Evolutionary conservation across 92 coral and sea anemone genomes (phyloP).

Genomic region (Chrysogorgia sp.): DNA sequence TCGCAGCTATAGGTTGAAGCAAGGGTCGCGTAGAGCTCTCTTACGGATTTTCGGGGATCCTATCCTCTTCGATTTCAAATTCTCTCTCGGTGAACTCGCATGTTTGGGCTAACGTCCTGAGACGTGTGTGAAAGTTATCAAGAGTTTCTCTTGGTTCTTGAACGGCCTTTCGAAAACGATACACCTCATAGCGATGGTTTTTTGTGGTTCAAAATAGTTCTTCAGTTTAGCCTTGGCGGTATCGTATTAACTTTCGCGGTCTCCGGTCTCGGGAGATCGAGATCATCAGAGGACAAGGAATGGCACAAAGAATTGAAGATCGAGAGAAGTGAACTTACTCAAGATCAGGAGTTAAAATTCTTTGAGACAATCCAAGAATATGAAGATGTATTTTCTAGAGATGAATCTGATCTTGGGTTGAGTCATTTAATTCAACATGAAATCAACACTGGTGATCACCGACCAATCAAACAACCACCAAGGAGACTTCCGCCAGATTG

Average conservation of each 20-base stretch:
- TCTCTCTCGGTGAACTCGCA: not conserved
- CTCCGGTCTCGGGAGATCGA: too few species aligned
- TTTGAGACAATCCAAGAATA: too few species aligned
- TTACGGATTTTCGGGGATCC: constrained; percentile 7
- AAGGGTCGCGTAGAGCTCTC: constrained; percentile 29
- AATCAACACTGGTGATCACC: too few species aligned
- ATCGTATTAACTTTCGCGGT: too few species aligned
- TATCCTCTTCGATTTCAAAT: not conserved
- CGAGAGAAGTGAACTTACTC: too few species aligned
- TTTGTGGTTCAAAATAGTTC: not conserved
- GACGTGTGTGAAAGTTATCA: constrained; percentile 6
- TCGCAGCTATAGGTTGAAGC: constrained; percentile 5
- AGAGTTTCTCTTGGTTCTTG: not conserved
- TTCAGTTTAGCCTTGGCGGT: not conserved
- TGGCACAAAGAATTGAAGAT: too few species aligned
- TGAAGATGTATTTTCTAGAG: too few species aligned
- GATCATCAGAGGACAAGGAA: not conserved
- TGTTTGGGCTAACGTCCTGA: constrained; percentile 17
- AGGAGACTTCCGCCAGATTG: constrained; percentile 46
- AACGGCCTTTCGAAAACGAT: not conserved
- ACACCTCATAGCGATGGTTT: not conserved
- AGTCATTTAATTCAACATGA: too few species aligned
- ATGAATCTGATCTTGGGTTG: too few species aligned
- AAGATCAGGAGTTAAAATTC: too few species aligned
- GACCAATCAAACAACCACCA: constrained; percentile 55